A percentile compares a stretch with the other conserved stretches of the same genome.
These are phyloP conservation scores for Meghimatium bilineatum DNA, from an alignment of 2,888 invertebrate genomes.

Conservation along the genomic window DNA sequence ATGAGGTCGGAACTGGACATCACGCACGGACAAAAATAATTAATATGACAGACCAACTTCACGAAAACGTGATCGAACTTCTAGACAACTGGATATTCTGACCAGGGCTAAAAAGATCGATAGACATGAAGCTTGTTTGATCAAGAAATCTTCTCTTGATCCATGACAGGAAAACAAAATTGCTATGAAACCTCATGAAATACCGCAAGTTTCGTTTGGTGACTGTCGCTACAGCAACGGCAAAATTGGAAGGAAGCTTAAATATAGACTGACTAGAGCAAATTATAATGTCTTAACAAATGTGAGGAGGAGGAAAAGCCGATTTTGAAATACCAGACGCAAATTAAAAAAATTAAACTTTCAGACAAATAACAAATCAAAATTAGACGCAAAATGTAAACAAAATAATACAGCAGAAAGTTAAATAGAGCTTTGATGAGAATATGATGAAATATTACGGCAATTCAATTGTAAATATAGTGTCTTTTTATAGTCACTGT, in stretches of 20 bases:
- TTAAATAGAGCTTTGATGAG: too few relatives aligned
- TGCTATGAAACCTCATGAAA: neutral
- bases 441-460: too few relatives aligned
- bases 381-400: too few relatives aligned
- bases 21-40: neutral
- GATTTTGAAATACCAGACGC: too few relatives aligned
- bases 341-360: too few relatives aligned
- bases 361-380: too few relatives aligned
- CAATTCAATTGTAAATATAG: too few relatives aligned
- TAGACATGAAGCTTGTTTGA: neutral
- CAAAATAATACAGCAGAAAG: too few relatives aligned
- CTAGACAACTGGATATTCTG: neutral
- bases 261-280: neutral
- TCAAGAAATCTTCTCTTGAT: neutral
- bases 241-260: neutral
- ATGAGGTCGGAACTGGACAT: slow-evolving; percentile 4
- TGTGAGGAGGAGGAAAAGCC: neutral
- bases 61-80: neutral
- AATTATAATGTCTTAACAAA: neutral
- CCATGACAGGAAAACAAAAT: neutral
- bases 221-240: neutral
- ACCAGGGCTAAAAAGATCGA: neutral
- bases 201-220: neutral
- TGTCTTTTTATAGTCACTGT: too few relatives aligned
- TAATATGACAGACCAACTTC: neutral